phyloP scores from a whole-genome alignment of 1,140 invertebrate genomes.

The Triops longicaudatus region DNA sequence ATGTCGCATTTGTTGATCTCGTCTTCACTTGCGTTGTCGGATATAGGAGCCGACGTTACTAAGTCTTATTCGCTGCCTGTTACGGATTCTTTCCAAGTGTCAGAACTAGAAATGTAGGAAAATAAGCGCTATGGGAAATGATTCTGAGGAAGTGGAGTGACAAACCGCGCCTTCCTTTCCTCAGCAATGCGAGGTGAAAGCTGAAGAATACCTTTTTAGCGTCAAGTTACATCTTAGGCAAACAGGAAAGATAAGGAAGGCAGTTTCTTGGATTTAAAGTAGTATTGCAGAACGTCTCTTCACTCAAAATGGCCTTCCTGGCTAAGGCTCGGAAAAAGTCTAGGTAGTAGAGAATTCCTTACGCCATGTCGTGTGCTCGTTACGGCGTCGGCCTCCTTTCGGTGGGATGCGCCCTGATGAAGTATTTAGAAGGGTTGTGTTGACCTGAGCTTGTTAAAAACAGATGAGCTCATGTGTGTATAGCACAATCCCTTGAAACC shows the following conservation, averaged over 20 bases:
- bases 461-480: constrained; percentile 11
- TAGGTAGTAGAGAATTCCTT: background rate
- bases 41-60: no score
- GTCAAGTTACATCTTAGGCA: background rate
- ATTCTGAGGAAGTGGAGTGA: background rate
- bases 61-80: no score
- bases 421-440: background rate
- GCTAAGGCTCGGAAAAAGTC: background rate
- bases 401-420: background rate
- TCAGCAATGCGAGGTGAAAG: background rate
- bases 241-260: constrained; percentile 12
- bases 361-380: background rate
- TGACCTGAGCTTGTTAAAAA: background rate
- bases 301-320: background rate
- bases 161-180: background rate
- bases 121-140: background rate
- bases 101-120: background rate
- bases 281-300: background rate
- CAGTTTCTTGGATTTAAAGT: background rate
- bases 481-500: background rate
- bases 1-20: no score
- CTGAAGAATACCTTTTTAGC: background rate
- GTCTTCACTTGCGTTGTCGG: no score
- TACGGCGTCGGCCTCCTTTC: background rate
- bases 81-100: background rate